These are phyloP conservation scores for Electrophaes corylata DNA, from an alignment of 2,888 invertebrate species.

Conservation along the genomic window DNA sequence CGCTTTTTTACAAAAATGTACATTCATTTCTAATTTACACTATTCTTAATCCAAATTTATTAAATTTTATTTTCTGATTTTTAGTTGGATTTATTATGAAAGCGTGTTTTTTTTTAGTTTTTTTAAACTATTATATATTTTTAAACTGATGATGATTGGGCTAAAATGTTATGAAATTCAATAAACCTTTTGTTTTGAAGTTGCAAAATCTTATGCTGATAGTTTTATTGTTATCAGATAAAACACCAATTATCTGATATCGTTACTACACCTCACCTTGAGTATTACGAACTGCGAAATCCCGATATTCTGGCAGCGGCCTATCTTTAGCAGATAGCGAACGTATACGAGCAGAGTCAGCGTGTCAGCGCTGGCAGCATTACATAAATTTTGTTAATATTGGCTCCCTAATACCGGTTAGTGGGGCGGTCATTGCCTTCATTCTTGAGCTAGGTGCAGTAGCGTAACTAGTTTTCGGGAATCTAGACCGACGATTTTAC, in stretches of 20 bases:
- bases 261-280: conserved; percentile 31
- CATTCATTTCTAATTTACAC: too few species aligned
- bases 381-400: conserved; percentile 37
- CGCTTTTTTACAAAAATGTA: too few species aligned
- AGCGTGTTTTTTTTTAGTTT: too few species aligned
- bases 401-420: conserved; percentile 66
- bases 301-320: conserved; percentile 38
- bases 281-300: conserved; percentile 26
- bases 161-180: not conserved
- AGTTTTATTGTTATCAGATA: conserved; percentile 10
- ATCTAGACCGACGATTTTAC: conserved; percentile 8
- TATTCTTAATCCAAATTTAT: too few species aligned
- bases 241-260: conserved; percentile 7
- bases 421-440: conserved; percentile 70
- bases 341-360: conserved; percentile 34
- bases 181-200: conserved; percentile 5
- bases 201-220: not conserved
- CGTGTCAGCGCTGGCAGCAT: conserved; percentile 44
- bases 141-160: too few species aligned
- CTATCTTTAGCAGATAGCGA: conserved; percentile 31
- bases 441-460: conserved; percentile 21
- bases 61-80: too few species aligned
- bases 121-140: too few species aligned
- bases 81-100: too few species aligned
- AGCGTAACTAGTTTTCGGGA: conserved; percentile 17